Evolutionary conservation across 2,888 invertebrate species (phyloP).

Genomic region (Dynastes tityus): DNA sequence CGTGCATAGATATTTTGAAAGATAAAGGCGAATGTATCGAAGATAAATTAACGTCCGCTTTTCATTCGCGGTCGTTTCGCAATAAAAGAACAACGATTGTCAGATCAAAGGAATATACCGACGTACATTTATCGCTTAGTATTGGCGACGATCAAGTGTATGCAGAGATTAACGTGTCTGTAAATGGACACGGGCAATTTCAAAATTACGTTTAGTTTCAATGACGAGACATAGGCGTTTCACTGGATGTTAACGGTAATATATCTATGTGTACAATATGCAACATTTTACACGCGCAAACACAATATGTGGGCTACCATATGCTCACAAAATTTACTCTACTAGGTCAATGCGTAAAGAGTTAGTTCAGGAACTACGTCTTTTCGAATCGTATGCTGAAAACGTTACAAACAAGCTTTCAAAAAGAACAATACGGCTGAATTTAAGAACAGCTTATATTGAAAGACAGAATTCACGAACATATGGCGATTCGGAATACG

Average conservation of each 20-base stretch:
- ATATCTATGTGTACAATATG: not conserved
- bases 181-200: constrained; percentile 32
- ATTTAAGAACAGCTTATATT: constrained; percentile 7
- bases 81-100: constrained; percentile 31
- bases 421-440: not conserved
- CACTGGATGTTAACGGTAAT: constrained; percentile 10
- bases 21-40: constrained; percentile 30
- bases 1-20: constrained; percentile 18
- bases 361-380: not conserved
- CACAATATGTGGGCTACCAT: constrained; percentile 25
- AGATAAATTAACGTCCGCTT: constrained; percentile 19
- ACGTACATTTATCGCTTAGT: constrained; percentile 9
- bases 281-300: not conserved
- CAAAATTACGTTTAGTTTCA: constrained; percentile 35
- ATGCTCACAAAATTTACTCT: constrained; percentile 23
- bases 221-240: constrained; percentile 22
- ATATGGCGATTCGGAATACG: constrained; percentile 39
- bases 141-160: constrained; percentile 5
- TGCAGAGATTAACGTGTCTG: constrained; percentile 30
- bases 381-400: not conserved
- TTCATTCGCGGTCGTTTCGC: constrained; percentile 29
- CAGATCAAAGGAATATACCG: constrained; percentile 42
- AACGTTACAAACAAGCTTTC: constrained; percentile 1
- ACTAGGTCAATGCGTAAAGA: not conserved
- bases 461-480: constrained; percentile 20